Evolutionary conservation across 2,113 vertebrate species (phyloP).

Genomic region (Erythrolamprus reginae): DNA sequence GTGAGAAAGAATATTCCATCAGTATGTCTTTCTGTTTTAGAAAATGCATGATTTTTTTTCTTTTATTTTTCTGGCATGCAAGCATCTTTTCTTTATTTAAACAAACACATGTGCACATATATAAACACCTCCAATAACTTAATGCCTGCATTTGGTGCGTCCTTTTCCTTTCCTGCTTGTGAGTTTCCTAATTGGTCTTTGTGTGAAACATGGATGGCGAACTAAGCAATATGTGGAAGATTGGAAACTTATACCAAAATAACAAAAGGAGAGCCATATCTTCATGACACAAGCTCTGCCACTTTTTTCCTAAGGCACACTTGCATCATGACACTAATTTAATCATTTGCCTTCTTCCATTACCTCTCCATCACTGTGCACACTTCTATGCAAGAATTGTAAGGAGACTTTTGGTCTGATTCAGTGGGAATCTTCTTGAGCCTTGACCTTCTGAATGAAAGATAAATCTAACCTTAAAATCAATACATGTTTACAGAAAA

Average conservation of each 20-base stretch:
- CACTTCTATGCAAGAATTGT: not conserved
- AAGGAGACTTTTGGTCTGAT: not conserved
- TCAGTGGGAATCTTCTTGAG: not conserved
- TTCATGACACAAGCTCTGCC: not conserved
- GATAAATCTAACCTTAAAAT: not conserved
- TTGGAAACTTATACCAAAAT: not conserved
- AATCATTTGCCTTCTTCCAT: not conserved
- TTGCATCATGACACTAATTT: not conserved
- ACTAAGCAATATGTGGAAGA: not conserved
- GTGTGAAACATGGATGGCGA: not conserved
- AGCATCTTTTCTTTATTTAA: constrained; percentile 29
- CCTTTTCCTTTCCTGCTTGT: not conserved
- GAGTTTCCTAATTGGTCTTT: not conserved
- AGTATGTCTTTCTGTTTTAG: constrained; percentile 50
- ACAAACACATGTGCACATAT: not conserved
- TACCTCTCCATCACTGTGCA: not conserved
- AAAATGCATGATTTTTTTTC: constrained; percentile 29
- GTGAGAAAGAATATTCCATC: constrained; percentile 47
- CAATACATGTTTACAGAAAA: not conserved
- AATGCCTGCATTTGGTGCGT: not conserved
- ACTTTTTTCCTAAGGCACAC: not conserved
- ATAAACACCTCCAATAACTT: not conserved
- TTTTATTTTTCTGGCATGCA: constrained; percentile 30
- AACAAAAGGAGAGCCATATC: not conserved
- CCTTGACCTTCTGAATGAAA: not conserved